Conservation (phyloP, 2,888 invertebrate species). For the Acanthosepion esculentum region DNA sequence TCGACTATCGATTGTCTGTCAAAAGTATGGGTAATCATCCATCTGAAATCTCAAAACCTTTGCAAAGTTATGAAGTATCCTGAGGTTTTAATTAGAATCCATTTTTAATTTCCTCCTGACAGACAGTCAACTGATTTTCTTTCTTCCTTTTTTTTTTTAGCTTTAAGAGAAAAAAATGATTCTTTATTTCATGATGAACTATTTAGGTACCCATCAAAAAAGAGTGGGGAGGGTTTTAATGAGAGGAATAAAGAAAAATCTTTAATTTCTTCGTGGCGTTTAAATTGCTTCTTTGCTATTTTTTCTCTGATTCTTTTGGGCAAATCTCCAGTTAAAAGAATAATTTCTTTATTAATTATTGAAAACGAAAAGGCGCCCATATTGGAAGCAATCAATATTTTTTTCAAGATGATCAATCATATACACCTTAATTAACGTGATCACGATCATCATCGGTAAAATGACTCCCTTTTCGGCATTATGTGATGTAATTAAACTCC, state of each 20-base stretch:
- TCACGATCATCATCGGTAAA: too few species aligned
- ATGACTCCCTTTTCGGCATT: too few species aligned
- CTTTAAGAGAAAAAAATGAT: not conserved
- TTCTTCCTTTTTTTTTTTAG: not conserved
- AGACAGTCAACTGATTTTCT: not conserved
- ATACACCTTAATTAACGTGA: not conserved
- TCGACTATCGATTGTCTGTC: not conserved
- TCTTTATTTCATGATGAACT: not conserved
- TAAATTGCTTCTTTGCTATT: not conserved
- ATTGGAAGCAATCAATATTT: too few species aligned
- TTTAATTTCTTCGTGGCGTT: not conserved
- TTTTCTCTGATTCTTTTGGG: not conserved
- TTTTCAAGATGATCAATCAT: not conserved
- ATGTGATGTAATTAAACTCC: too few species aligned
- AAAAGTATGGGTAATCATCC: not conserved
- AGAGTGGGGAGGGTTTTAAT: not conserved
- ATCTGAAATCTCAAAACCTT: not conserved
- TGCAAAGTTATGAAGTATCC: not conserved
- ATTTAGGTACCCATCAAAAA: not conserved
- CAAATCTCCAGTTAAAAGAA: too few species aligned
- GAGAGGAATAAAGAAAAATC: not conserved
- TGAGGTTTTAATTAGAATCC: conserved; percentile 14
- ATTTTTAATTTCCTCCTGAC: not conserved
- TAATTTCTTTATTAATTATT: too few species aligned
- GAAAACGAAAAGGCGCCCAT: too few species aligned